Evolutionary conservation across 2,797 vertebrate genomes (phyloP), one percentile per base, ranked within the genome.

Genomic region (Loriculus beryllinus): DNA sequence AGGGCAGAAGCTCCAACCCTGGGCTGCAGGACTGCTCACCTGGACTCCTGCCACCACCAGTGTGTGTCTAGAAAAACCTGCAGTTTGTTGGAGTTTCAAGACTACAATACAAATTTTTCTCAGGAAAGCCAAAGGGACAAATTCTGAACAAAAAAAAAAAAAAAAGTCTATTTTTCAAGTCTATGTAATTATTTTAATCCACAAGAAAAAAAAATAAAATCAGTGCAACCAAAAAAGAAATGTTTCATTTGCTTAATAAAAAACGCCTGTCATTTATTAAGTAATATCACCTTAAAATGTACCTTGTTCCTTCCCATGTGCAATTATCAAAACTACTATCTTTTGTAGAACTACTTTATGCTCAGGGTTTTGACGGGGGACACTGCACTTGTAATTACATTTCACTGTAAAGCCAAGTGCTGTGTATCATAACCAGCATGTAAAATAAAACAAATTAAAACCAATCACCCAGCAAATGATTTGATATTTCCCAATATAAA

Each of bases 401-500:
- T 84, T 59, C 74, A 43, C 19, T 74, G 67, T 75, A 85, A 92
- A 91, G 57, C 25, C 29, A 39, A 54, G 14, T 29, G 14, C 39
- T 47, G 29, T 56, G 31, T 40, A 48, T 52, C 57, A 68, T 20
- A 77, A 85, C 56, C 12, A 89, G 25, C 26, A 75, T 2, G 8
- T n/a, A 71, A 82, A 68, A 92, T 18, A 14, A 31, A 60, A 48
- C 35, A 14, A 3, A 52, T 26, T 62, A 59, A 69, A 69, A 78
- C 51, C 51, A 45, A 37, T 69, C 39, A 67, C 16, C 23, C 40
- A 85, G 43, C 8, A 93, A 91, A 75, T 42, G 39, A 90, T 79
- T 72, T 45, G 5, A 45, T 71, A 68, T 62, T 88, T 83, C 83
- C 40, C 82, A 74, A 85, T 91, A 89, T 45, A 92, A 91, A 93